A percentile compares a stretch with the other conserved stretches of the same genome.
These are phyloP conservation scores for Stenodera caucasica DNA, from an alignment of 2,888 invertebrate species.

Conservation along the genomic window DNA sequence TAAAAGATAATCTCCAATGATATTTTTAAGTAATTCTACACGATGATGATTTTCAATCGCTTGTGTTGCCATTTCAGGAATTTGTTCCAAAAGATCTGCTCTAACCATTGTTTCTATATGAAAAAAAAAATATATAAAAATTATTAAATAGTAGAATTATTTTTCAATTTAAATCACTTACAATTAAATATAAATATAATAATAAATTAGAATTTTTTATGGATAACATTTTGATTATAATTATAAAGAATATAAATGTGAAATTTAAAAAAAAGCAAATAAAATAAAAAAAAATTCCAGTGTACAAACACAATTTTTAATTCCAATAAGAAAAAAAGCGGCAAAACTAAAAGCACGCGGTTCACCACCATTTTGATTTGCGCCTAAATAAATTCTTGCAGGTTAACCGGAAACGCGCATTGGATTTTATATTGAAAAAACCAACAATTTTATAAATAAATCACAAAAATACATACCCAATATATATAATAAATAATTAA, in stretches of 20 bases:
- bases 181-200: no score
- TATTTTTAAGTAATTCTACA: constrained; percentile 54
- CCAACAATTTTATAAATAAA: constrained; percentile 17
- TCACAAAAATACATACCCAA: constrained; percentile 34
- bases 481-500: neutral
- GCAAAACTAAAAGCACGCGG: constrained; percentile 53
- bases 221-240: no score
- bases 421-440: constrained; percentile 28
- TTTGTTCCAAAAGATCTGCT: constrained; percentile 66
- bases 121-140: constrained; percentile 15
- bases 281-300: no score
- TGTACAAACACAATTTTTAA: no score
- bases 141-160: no score
- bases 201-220: no score
- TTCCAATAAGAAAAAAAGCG: constrained; percentile 37
- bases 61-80: constrained; percentile 66
- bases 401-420: constrained; percentile 55
- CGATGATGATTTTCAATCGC: constrained; percentile 59
- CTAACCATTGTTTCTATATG: constrained; percentile 62
- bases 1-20: constrained; percentile 63
- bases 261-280: no score
- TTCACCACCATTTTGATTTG: constrained; percentile 55
- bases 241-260: no score
- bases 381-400: constrained; percentile 51
- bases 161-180: no score